Evolutionary conservation across 1,140 invertebrate genomes (phyloP).

Genomic region (Ptiloglossa arizonensis): DNA sequence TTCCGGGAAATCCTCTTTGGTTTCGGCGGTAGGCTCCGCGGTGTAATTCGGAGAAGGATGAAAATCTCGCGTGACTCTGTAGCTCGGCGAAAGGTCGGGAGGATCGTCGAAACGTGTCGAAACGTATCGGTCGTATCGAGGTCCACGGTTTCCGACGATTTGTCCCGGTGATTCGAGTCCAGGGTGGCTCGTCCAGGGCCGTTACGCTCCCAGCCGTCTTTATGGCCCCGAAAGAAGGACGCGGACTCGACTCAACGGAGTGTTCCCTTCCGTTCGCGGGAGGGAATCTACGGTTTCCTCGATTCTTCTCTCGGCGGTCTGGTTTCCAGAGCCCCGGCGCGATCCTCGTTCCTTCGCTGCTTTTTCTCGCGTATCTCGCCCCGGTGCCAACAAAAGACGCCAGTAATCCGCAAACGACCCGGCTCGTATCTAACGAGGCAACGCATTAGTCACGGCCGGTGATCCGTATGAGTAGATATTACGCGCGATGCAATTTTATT

Average conservation of each 20-base stretch:
- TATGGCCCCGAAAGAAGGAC: constrained; percentile 58
- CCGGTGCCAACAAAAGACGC: constrained; percentile 52
- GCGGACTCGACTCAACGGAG: constrained; percentile 58
- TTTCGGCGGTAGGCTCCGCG: no score
- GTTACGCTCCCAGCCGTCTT: constrained; percentile 48
- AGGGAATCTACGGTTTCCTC: constrained; percentile 48
- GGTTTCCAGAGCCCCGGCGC: neutral
- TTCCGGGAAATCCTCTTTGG: no score
- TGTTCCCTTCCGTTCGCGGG: constrained; percentile 43
- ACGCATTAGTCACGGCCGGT: constrained; percentile 56
- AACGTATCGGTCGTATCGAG: no score
- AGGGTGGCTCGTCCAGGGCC: neutral
- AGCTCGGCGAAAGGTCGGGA: no score
- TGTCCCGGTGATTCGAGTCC: no score
- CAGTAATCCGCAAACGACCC: constrained; percentile 61
- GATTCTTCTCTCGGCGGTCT: constrained; percentile 12
- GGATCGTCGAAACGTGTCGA: no score
- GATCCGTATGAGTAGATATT: constrained; percentile 62
- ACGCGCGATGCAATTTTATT: constrained; percentile 62
- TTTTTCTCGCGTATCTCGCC: constrained; percentile 20
- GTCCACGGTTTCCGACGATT: no score
- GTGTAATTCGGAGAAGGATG: no score
- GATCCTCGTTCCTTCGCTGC: neutral
- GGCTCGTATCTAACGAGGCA: constrained; percentile 62
- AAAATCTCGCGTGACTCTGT: no score